Evolutionary conservation across 2,888 invertebrate genomes (phyloP), one percentile per base, ranked within the genome.

Genomic region (Gymnoscelis rufifasciata): DNA sequence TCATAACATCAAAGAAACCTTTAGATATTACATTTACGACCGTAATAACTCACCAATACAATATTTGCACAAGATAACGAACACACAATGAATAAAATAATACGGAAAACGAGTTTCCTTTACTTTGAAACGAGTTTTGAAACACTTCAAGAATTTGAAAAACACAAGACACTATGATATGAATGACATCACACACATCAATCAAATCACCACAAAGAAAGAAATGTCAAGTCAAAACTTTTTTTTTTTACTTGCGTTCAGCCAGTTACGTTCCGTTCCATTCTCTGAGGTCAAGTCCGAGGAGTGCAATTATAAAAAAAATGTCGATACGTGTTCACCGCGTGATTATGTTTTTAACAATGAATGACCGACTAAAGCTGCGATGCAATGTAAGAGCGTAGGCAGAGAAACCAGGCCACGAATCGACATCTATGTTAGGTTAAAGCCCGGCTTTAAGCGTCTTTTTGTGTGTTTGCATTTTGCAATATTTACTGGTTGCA

Each of bases 221-320:
- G 68, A 75, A 76, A 80, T 66, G 83, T 83, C 83, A 84, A 77
- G 82, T 83, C 86, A 84, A 78, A 76, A 64, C 71, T 71, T 71
- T 70, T 64, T 47, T 60, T 68, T 71, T 78, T 78, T 77, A 71
- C 69, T 62, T 52, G 55, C 53, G 55, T 59, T 63, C 68, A 62
- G 75, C 77, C 75, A 73, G 77, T 35, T 35, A 35, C 35, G 35
- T 35, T 35, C 35, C 35, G 35, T 35, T 35, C 15, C 7, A 35
- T n/a, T 14, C 7, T 6, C 8, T 1, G 2, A 2, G 10, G 6
- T 19, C 19, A 19, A 19, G 19, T 3, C 19, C 19, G 19, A 19
- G 19, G 19, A 3, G 19, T 3, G 5, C 19, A 5, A 19, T 3
- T 19, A 19, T 19, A 19, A 19, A 19, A 19, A 19, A 19, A 1